Evolutionary conservation across 1,140 invertebrate genomes (phyloP), one percentile per base, ranked within the genome.

Genomic region (Sycophila sp.): DNA sequence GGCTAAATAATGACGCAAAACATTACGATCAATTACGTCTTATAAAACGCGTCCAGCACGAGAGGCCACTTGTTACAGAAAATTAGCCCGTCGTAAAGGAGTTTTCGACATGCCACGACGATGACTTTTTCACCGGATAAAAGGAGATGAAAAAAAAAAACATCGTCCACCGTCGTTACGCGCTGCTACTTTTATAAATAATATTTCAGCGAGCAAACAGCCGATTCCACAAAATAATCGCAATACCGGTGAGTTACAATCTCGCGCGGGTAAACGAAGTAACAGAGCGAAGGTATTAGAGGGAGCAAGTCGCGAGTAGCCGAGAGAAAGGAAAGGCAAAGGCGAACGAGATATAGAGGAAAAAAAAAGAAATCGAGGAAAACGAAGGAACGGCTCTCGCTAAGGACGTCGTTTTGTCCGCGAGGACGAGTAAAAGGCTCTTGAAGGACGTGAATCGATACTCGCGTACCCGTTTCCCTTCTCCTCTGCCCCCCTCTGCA

Each of bases 401-500:
- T 36, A 36, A 59, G 38, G 55, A 40, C 32, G 10, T 68, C 55
- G 30, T 59, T 67, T 64, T 59, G 26, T 13, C 22, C 53, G 13
- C n/a, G 2, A 34, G 26, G 17, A 15, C 24, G 53, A 24, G 24
- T 7, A 40, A 36, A 22, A 40, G 22, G 36, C 53, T 32, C 19
- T 26, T 8, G 40, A 36, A 32, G 49, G 49, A 58, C 38, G 30
- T 38, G 32, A 59, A 68, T 68, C 65, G 55, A 68, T 68, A 68
- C 22, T 19, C n/a, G n/a, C n/a, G n/a, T n/a, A n/a, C n/a, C n/a
- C n/a, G 42, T 34, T 1, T 22, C 11, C 49, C 22, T 49, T 64
- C 13, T 11, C n/a, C 13, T 24, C 32, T 34, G n/a, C 6, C 26
- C 42, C 2, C 17, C 2, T 5, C 15, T 17, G 19, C n/a, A 42